These are phyloP conservation scores for Burhinus bistriatus DNA, from an alignment of 2,113 vertebrate genomes.

Conservation along the genomic window DNA sequence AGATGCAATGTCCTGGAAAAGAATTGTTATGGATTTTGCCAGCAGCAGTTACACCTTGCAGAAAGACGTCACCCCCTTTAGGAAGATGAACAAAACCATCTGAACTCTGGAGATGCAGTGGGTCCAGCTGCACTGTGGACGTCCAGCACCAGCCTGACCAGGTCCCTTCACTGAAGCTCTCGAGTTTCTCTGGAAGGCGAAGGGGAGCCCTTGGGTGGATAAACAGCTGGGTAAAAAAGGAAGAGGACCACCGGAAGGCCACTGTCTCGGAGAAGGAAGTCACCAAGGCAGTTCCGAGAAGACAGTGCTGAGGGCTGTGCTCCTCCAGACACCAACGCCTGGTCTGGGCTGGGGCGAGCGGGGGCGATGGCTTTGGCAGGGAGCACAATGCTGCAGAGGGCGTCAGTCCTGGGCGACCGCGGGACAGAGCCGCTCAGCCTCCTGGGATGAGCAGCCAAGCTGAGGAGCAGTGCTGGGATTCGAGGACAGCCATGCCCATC, in stretches of 20 bases:
- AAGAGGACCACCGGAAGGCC: background rate
- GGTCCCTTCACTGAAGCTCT: background rate
- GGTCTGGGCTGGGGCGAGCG: background rate
- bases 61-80: background rate
- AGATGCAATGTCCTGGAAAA: background rate
- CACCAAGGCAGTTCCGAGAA: background rate
- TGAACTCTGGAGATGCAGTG: background rate
- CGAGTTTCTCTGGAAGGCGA: background rate
- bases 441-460: background rate
- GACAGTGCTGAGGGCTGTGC: too few relatives aligned
- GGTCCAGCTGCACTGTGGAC: background rate
- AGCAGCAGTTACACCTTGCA: background rate
- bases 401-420: accelerated
- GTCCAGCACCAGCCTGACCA: background rate
- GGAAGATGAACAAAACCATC: background rate
- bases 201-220: background rate
- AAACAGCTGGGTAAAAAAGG: background rate
- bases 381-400: background rate
- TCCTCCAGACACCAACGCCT: too few relatives aligned
- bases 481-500: background rate
- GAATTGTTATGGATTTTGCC: background rate
- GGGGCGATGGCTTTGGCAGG: background rate
- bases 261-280: background rate
- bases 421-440: background rate
- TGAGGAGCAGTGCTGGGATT: background rate